Base-by-base conservation (phyloP, 2,797 vertebrate genomes). In the Crotalus adamanteus region DNA sequence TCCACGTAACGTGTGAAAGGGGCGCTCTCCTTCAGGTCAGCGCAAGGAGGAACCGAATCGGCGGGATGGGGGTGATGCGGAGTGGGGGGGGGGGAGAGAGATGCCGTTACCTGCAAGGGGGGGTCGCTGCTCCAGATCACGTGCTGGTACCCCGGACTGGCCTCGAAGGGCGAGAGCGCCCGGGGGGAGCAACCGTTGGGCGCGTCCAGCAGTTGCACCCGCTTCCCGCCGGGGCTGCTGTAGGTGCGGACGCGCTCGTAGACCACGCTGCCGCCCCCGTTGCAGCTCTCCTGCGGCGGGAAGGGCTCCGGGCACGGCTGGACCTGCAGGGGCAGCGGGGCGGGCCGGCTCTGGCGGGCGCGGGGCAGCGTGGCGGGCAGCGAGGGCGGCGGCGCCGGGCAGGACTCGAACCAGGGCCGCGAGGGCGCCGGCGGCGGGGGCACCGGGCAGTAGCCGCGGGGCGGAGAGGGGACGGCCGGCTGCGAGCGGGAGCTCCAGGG, bases 231-330 rank as follows among this genome's bases (percentile, higher is more conserved):
- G 42, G 97, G 98, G 31, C 94, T 96, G 60, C 97, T 97, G 96
- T 98, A 98, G 93, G 97, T 97, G 87, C 96, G 96, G 95, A 98
- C 97, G 28, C 97, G 95, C 69, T 98, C 97, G 73, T 96, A 97
- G 1, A 96, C 94, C 92, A 97, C 94, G 91, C 94, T 92, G 94
- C 97, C 95, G 1, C 63, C 56, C 42, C 65, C 61, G 86, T n/a
- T 51, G 88, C 90, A 56, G 28, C 51, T 6, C 28, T 97, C 97
- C 59, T 93, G 93, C 78, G 87, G 88, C 14, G 88, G 59, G 88
- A 86, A 18, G 20, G 92, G 92, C 9, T 65, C 86, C 8, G 37
- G 63, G 61, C 87, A 78, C 60, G 56, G 47, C n/a, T 7, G 90
- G 42, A 14, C 3, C 13, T 11, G 89, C 56, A 20, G 1, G 18